These are phyloP conservation scores for Trissolcus brochymenae DNA, from an alignment of 2,888 invertebrate genomes.

Conservation along the genomic window DNA sequence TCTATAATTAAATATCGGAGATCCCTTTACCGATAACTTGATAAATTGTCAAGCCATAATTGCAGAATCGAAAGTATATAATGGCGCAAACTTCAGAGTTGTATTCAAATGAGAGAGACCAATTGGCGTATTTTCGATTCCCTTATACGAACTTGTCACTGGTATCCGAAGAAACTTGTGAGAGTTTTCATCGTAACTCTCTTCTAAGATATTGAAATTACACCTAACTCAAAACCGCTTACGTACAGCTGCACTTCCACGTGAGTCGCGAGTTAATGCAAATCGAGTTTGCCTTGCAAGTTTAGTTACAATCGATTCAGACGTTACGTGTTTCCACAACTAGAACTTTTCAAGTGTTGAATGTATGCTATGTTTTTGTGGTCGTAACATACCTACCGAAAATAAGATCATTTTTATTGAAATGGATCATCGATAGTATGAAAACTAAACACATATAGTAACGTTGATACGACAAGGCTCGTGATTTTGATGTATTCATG, in stretches of 20 bases:
- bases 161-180: constrained; percentile 27
- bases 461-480: no score
- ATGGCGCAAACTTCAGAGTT: constrained; percentile 16
- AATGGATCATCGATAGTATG: no score
- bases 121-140: constrained; percentile 40
- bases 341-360: constrained; percentile 42
- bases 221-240: constrained; percentile 50
- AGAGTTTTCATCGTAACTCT: constrained; percentile 51
- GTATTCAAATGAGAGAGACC: constrained; percentile 35
- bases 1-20: no score
- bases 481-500: no score
- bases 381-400: no score
- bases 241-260: constrained; percentile 48
- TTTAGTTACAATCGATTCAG: constrained; percentile 62
- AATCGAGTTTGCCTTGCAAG: constrained; percentile 63
- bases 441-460: no score
- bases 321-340: constrained; percentile 51
- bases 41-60: not conserved
- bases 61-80: not conserved
- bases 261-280: constrained; percentile 61
- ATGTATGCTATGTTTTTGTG: constrained; percentile 37
- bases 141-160: constrained; percentile 35
- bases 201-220: constrained; percentile 63
- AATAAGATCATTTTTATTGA: no score
- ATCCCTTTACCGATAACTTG: not conserved